Percentiles rank a stretch among this genome's conserved stretches.
Evolutionary conservation across 2,888 invertebrate species (phyloP).

Genomic region (Cheilosia vernalis): DNA sequence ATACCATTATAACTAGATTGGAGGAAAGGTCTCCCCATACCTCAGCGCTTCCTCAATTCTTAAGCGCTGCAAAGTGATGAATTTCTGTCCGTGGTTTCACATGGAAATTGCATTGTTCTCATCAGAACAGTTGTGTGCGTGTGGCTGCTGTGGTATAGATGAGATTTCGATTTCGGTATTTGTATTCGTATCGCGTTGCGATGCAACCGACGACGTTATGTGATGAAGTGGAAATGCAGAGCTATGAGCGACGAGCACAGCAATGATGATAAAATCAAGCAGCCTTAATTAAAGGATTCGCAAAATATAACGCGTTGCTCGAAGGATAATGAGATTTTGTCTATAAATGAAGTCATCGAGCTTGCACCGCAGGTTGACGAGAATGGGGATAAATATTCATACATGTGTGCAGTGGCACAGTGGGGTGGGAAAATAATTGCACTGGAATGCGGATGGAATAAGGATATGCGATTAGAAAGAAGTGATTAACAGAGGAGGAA

Average conservation of each 20-base stretch:
- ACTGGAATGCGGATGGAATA: neutral
- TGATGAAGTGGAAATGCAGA: conserved; percentile 53
- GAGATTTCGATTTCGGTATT: conserved; percentile 12
- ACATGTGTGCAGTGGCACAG: neutral
- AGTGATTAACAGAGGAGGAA: neutral
- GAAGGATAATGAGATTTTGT: conserved; percentile 62
- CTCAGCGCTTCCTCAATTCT: neutral
- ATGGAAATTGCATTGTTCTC: conserved; percentile 57
- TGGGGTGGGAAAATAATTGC: conserved; percentile 5
- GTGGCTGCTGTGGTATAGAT: neutral
- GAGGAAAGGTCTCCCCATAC: conserved; percentile 11
- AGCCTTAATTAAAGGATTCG: conserved; percentile 50
- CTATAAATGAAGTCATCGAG: conserved; percentile 22
- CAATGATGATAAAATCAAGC: conserved; percentile 28
- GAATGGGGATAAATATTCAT: neutral
- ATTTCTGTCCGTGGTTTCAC: conserved; percentile 49
- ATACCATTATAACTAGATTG: conserved; percentile 66
- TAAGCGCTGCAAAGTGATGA: conserved; percentile 57
- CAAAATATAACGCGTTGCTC: conserved; percentile 57
- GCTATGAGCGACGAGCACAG: conserved; percentile 11
- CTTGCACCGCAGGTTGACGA: conserved; percentile 27
- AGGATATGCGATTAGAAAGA: neutral
- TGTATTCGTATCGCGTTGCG: conserved; percentile 22
- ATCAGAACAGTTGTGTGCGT: neutral
- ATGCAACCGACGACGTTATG: conserved; percentile 25